Evolutionary conservation across 2,797 vertebrate species (phyloP), one percentile per base, ranked within the genome.

Genomic region (Neosilurus hyrtlii): DNA sequence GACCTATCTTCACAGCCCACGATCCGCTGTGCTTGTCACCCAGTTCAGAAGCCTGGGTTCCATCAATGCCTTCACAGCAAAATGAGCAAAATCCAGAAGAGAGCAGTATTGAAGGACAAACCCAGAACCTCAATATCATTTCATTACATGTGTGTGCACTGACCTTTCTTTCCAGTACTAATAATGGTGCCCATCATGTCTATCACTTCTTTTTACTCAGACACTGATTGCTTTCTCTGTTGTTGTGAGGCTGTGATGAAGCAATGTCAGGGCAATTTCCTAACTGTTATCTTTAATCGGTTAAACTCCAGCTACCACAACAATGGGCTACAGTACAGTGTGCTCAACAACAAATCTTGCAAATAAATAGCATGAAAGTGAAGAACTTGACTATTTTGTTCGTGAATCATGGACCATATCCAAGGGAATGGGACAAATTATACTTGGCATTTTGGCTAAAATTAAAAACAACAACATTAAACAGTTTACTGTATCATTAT

Each of bases 141-240:
- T 85, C 51, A 79, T 85, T 79, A 57, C 73, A 72, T 51, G 54
- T 78, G 57, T 73, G 67, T 62, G 43, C 51, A 78, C 80, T 82
- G 84, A 79, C 67, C 80, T 79, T 85, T 65, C 67, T 57, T 52
- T 76, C 84, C 75, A 15, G 75, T 73, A 37, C 68, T 82, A 85
- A 85, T 82, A 82, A 82, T 52, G 24, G 59, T 79, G 75, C 51
- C 67, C 37, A 57, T 82, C 79, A 72, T 24, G 22, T 5, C 63
- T 49, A 75, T 52, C 51, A 37, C 26, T 52, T 62, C 22, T 9
- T 90, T 88, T 91, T 86, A 89, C 86, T 89, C 76, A 89, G 90
- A 91, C 87, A 90, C 43, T 77, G 80, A 81, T 63, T 80, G 79
- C 66, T 70, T 88, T 91, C 88, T 76, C 63, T 74, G 52, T 68